Base-by-base conservation (phyloP, 2,888 invertebrate species). In the Panzeria rudis region DNA sequence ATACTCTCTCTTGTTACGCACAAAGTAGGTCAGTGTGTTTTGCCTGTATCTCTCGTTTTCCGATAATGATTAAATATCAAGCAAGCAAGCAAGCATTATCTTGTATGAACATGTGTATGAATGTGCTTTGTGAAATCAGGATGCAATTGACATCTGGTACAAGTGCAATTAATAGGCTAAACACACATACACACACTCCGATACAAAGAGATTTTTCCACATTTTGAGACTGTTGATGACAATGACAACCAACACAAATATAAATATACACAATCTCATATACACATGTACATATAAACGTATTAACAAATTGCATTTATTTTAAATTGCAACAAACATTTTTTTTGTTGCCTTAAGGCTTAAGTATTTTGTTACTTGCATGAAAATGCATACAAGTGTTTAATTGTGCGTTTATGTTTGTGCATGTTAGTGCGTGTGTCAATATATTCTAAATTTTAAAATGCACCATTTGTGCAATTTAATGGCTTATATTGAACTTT, bases 121-220 rank as follows among this genome's bases (percentile, higher is more conserved):
- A 32, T 62, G 23, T 25, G 29, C 56, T 38, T 41, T 79, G 69
- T 23, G 20, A 35, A 66, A 61, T 62, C 56, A 56, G 68, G 29
- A 62, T 85, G 82, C 85, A 82, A 82, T 82, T 82, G 85, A 78
- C 85, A 85, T 85, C 62, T 82, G 77, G 62, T 85, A 82, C 85
- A 85, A 85, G 82, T 82, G 82, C 82, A 85, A 82, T 85, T 85
- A 85, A 85, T 85, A 50, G 59, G 44, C 38, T 73, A 56, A 13
- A 47, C 13, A 32, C 41, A 52, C 9, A 52, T 11, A 29, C 8
- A 61, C 41, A 25, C 15, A 9, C 38, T 4, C 11, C 8, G 3
- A 20, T 20, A 38, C 9, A 69, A 41, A 23, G 8, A 17, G 17
- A 54, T 62, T 71, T 25, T 56, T 64, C 15, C 17, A 69, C 47